phyloP scores from a whole-genome alignment of 2,113 vertebrate genomes.

The Charadrius vociferus region DNA sequence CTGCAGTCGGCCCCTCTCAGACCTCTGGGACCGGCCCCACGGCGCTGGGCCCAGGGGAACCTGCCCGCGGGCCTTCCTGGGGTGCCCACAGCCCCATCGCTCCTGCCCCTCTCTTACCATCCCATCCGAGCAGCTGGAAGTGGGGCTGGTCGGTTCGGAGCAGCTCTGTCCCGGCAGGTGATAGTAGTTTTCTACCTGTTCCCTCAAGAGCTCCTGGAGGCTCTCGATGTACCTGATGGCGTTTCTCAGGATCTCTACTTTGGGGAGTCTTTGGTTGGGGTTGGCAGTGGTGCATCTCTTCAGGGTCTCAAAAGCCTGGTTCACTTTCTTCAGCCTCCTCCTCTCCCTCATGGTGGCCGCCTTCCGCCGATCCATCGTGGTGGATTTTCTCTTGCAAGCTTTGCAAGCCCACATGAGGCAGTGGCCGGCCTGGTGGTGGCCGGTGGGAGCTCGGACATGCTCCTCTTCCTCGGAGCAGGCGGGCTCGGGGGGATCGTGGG shows the following conservation, averaged over 20 bases:
- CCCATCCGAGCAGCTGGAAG: conserved; percentile 92
- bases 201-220: conserved; percentile 91
- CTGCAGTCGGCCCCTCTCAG: neutral
- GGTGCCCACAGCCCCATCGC: neutral
- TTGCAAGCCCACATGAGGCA: conserved; percentile 99
- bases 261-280: conserved; percentile 94
- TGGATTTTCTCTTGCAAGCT: conserved; percentile 94
- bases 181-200: conserved; percentile 93
- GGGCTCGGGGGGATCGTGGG: conserved; percentile 51
- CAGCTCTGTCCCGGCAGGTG: conserved; percentile 82
- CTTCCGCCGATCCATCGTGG: conserved; percentile 89
- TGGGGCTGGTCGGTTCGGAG: conserved; percentile 91
- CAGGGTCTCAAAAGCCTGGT: conserved; percentile 94
- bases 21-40: neutral
- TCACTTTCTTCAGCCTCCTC: conserved; percentile 94
- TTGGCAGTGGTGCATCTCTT: conserved; percentile 92
- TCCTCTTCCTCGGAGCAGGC: conserved; percentile 88
- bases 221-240: conserved; percentile 97
- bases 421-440: conserved; percentile 91
- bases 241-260: conserved; percentile 96
- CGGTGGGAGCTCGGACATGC: conserved; percentile 87
- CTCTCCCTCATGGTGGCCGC: conserved; percentile 97
- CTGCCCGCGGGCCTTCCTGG: neutral
- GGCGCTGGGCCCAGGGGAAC: neutral
- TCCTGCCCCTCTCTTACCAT: conserved; percentile 80